phyloP scores from a whole-genome alignment of 2,888 invertebrate species.

The Cerastoderma edule region DNA sequence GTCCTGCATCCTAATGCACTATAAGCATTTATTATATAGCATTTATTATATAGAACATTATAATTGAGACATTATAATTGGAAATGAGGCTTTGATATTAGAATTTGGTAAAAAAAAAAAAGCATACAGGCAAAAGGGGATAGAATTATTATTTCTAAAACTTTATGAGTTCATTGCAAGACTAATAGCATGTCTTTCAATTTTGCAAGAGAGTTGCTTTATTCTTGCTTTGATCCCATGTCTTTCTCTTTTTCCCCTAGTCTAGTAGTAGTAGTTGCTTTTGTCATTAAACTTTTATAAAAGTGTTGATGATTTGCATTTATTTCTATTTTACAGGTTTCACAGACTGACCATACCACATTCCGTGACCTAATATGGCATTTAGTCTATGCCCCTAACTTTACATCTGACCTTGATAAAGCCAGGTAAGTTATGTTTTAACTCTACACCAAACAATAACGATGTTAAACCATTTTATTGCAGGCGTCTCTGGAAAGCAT shows the following conservation, averaged over 20 bases:
- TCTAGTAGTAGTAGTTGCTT: background rate
- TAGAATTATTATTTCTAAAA: too few species aligned
- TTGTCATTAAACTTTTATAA: background rate
- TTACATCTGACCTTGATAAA: conserved; percentile 82
- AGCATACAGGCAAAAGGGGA: too few species aligned
- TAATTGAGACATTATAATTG: too few species aligned
- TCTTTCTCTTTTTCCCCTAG: background rate
- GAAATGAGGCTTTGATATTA: too few species aligned
- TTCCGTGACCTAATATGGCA: conserved; percentile 83
- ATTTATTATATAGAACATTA: too few species aligned
- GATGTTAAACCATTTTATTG: too few species aligned
- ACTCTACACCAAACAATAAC: too few species aligned
- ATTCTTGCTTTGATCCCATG: background rate
- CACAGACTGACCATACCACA: conserved; percentile 81
- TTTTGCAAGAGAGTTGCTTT: background rate
- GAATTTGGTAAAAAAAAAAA: too few species aligned
- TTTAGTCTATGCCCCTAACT: conserved; percentile 81
- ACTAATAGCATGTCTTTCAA: background rate
- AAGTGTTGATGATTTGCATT: background rate
- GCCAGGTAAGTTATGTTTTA: conserved; percentile 74
- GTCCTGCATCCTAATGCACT: too few species aligned
- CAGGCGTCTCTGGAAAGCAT: too few species aligned
- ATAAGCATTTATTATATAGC: too few species aligned
- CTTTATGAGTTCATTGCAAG: background rate
- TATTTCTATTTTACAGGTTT: conserved; percentile 75